Evolutionary conservation across 2,888 invertebrate genomes (phyloP).

Genomic region (Lordiphosa andalusiaca): DNA sequence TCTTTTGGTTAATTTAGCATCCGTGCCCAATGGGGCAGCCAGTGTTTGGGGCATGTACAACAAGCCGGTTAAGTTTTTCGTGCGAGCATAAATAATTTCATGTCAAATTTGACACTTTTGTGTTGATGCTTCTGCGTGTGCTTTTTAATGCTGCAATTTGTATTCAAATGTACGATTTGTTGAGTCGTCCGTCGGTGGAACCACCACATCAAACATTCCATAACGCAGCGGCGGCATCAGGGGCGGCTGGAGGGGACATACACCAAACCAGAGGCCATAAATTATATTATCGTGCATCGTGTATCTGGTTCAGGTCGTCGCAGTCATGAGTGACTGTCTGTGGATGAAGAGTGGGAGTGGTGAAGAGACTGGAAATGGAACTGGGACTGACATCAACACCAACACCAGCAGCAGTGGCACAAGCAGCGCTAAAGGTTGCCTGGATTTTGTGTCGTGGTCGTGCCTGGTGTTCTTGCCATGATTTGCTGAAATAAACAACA

Average conservation of each 20-base stretch:
- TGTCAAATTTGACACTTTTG: constrained; percentile 68
- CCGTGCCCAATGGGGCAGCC: constrained; percentile 23
- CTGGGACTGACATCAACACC: constrained; percentile 41
- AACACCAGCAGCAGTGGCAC: constrained; percentile 47
- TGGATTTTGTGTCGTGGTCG: constrained; percentile 40
- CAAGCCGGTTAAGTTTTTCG: constrained; percentile 38
- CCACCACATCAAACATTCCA: constrained; percentile 68
- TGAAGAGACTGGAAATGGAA: constrained; percentile 2
- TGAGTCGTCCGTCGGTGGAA: constrained; percentile 38
- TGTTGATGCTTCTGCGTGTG: constrained; percentile 47
- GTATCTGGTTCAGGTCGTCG: constrained; percentile 72
- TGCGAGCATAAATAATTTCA: constrained; percentile 64
- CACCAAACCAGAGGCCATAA: constrained; percentile 66
- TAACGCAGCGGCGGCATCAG: constrained; percentile 44
- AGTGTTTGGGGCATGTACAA: constrained; percentile 11
- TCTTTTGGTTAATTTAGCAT: constrained; percentile 4
- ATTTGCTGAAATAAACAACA: constrained; percentile 49
- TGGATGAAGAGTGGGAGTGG: constrained; percentile 27
- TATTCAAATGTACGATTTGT: constrained; percentile 70
- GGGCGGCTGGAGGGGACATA: constrained; percentile 35
- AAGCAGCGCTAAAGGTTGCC: constrained; percentile 27
- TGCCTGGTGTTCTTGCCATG: constrained; percentile 51
- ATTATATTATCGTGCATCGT: constrained; percentile 73
- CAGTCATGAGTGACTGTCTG: constrained; percentile 68
- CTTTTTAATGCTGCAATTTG: constrained; percentile 64